These are phyloP conservation scores for Trissolcus japonicus DNA, from an alignment of 2,888 invertebrate species.

Conservation along the genomic window DNA sequence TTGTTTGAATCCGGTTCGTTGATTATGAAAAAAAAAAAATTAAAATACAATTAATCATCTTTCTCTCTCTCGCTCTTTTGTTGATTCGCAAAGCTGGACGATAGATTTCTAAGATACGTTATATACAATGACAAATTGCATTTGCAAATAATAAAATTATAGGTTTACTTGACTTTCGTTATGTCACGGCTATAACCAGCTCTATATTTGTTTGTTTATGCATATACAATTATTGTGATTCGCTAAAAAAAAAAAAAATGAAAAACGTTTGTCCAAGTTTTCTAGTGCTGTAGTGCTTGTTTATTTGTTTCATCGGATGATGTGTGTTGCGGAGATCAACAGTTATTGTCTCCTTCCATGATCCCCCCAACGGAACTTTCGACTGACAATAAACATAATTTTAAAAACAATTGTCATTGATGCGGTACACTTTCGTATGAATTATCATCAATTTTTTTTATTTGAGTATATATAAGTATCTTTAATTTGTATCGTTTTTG, in stretches of 20 bases:
- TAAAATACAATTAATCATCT: conserved; percentile 24
- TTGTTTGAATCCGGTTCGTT: conserved; percentile 50
- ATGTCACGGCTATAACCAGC: not conserved
- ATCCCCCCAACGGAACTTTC: conserved; percentile 12
- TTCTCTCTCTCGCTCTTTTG: conserved; percentile 29
- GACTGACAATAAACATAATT: conserved; percentile 28
- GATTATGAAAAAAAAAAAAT: conserved; percentile 43
- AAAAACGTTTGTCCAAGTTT: not conserved
- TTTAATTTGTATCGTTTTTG: conserved; percentile 10
- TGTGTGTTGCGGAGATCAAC: conserved; percentile 22
- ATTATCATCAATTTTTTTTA: conserved; percentile 4
- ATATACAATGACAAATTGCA: not conserved
- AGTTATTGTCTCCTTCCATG: conserved; percentile 22
- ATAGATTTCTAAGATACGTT: conserved; percentile 1
- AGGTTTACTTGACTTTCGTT: conserved; percentile 1
- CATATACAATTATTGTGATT: conserved; percentile 2
- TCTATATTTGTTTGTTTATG: not conserved
- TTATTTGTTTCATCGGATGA: conserved; percentile 3
- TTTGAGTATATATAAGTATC: not conserved
- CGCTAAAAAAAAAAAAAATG: too few species aligned
- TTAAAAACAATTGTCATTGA: conserved; percentile 4
- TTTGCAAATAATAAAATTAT: conserved; percentile 2
- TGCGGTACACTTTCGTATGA: conserved; percentile 2
- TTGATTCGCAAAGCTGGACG: not conserved
- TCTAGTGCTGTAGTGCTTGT: conserved; percentile 5